phyloP scores from a whole-genome alignment of 92 coral and sea anemone genomes.

The Epizoanthus scotinus region DNA sequence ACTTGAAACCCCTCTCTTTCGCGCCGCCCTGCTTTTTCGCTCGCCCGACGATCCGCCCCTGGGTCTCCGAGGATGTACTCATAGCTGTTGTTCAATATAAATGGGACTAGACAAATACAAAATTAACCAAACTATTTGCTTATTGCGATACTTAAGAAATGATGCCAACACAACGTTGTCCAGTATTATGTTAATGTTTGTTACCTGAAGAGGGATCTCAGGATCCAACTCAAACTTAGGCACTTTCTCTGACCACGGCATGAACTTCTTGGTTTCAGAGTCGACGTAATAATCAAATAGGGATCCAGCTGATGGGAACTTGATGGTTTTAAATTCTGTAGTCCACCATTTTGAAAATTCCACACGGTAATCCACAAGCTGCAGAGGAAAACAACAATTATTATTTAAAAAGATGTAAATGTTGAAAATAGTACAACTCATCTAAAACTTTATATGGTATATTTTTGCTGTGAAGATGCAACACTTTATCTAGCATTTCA shows the following conservation, averaged over 20 bases:
- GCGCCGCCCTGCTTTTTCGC: too few species aligned
- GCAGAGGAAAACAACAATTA: neutral
- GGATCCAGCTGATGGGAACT: slow-evolving; percentile 98
- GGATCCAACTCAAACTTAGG: slow-evolving; percentile 94
- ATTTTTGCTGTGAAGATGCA: too few species aligned
- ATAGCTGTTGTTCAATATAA: too few species aligned
- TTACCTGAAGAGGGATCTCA: slow-evolving; percentile 95
- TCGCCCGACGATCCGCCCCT: too few species aligned
- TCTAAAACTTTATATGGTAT: too few species aligned
- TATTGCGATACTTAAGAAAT: neutral
- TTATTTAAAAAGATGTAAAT: too few species aligned
- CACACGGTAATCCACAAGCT: slow-evolving; percentile 97
- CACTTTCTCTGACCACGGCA: slow-evolving; percentile 97
- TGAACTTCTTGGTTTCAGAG: slow-evolving; percentile 91
- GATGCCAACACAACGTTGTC: neutral
- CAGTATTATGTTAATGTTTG: neutral
- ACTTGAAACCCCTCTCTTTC: too few species aligned
- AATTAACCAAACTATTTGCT: too few species aligned
- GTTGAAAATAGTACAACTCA: too few species aligned
- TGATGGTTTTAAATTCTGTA: slow-evolving; percentile 98
- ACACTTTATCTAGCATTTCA: too few species aligned
- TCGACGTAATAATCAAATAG: slow-evolving; percentile 93
- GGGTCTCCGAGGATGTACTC: too few species aligned
- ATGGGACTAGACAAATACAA: too few species aligned
- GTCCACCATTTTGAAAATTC: slow-evolving; percentile 99